Percentiles rank a stretch among this genome's conserved stretches.
phyloP scores from a whole-genome alignment of 2,888 invertebrate genomes.

The Zaprionus bogoriensis region DNA sequence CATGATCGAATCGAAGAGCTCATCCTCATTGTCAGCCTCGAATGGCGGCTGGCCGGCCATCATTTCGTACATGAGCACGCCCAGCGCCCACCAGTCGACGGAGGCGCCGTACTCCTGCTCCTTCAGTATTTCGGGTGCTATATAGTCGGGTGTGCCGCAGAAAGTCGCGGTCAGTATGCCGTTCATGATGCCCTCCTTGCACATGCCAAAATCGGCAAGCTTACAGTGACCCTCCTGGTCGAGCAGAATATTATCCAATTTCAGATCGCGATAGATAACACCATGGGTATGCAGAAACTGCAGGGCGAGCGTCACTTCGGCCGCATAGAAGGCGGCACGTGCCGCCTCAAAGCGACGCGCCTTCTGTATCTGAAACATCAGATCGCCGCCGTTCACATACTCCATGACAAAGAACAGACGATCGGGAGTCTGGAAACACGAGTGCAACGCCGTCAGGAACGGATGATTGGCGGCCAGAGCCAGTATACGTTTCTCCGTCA shows the following conservation, averaged over 20 bases:
- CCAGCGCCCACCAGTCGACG: conserved; percentile 98
- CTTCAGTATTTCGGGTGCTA: conserved; percentile 98
- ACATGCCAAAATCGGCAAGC: conserved; percentile 98
- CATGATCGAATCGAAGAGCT: conserved; percentile 98
- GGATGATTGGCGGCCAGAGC: conserved; percentile 99
- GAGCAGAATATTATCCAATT: conserved; percentile 98
- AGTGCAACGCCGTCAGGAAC: conserved; percentile 97
- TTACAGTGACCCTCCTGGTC: conserved; percentile 98
- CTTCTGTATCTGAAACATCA: conserved; percentile 99
- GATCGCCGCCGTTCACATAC: conserved; percentile 98
- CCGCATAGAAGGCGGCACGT: conserved; percentile 96
- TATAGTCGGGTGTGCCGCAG: conserved; percentile 99
- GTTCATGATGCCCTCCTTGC: conserved; percentile 89
- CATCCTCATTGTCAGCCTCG: conserved; percentile 99
- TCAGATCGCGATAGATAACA: conserved; percentile 99
- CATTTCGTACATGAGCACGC: conserved; percentile 99
- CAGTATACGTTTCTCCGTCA: conserved; percentile 98
- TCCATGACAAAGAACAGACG: conserved; percentile 99
- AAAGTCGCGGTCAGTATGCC: conserved; percentile 97
- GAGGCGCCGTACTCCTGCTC: conserved; percentile 95
- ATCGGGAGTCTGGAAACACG: conserved; percentile 98
- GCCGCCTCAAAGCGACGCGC: conserved; percentile 99
- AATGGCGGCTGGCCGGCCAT: conserved; percentile 99
- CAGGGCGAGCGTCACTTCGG: conserved; percentile 98
- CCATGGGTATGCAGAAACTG: conserved; percentile 98